phyloP scores from a whole-genome alignment of 2,888 invertebrate genomes.

The Nebria salina region DNA sequence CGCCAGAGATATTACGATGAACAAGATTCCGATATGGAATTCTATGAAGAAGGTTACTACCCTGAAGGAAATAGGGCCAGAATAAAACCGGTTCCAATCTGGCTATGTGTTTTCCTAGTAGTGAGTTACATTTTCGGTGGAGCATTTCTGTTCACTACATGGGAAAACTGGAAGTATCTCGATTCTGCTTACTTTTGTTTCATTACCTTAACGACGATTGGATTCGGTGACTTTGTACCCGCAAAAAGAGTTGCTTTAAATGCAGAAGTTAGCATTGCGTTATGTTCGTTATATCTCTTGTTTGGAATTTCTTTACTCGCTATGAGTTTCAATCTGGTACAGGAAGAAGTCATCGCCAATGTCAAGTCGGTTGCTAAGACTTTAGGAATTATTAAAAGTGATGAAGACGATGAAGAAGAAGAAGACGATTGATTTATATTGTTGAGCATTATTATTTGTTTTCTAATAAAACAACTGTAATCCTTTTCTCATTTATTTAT shows the following conservation, averaged over 20 bases:
- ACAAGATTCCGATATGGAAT: constrained; percentile 70
- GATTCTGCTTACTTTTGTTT: constrained; percentile 95
- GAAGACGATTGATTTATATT: constrained; percentile 57
- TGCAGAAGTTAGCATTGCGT: constrained; percentile 74
- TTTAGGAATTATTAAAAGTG: constrained; percentile 87
- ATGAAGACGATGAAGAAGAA: constrained; percentile 70
- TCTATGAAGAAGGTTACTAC: constrained; percentile 57
- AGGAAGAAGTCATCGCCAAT: constrained; percentile 90
- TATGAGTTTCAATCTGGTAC: constrained; percentile 97
- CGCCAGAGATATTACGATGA: constrained; percentile 70
- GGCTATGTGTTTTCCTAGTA: constrained; percentile 88
- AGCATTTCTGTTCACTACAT: constrained; percentile 83
- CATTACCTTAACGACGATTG: constrained; percentile 92
- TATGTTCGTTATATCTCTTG: constrained; percentile 90
- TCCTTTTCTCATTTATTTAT: too few species aligned
- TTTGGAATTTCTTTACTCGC: constrained; percentile 94
- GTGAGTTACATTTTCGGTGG: constrained; percentile 91
- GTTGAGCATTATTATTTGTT: neutral
- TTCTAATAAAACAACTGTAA: too few species aligned
- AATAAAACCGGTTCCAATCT: constrained; percentile 84
- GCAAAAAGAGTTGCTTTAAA: constrained; percentile 73
- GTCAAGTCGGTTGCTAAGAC: constrained; percentile 87
- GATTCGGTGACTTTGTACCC: constrained; percentile 92
- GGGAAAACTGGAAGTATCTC: constrained; percentile 88
- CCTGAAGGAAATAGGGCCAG: constrained; percentile 61